These are phyloP conservation scores for Mimas tiliae DNA, from an alignment of 2,888 invertebrate genomes.

Conservation along the genomic window DNA sequence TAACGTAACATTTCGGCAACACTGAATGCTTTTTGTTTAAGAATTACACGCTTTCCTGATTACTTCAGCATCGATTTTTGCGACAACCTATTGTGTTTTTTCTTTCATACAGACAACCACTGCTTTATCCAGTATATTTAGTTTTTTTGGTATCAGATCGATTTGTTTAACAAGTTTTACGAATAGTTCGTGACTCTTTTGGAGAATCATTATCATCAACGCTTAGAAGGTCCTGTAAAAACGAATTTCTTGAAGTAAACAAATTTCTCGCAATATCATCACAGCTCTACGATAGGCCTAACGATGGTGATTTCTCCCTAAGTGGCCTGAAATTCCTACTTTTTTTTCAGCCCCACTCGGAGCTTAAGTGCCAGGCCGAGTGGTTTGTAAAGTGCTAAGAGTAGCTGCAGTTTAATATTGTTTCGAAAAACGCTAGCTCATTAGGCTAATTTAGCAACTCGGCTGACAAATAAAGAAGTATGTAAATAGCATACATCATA, in stretches of 20 bases:
- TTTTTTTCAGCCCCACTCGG: background rate
- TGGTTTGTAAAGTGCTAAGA: too few species aligned
- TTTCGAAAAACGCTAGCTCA: background rate
- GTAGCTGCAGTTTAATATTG: background rate
- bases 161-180: background rate
- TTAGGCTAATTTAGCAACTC: background rate
- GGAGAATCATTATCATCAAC: too few species aligned
- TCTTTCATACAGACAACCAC: background rate
- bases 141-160: background rate
- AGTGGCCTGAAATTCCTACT: background rate
- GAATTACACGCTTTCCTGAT: slow-evolving; percentile 14
- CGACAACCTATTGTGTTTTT: slow-evolving; percentile 12
- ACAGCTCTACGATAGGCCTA: too few species aligned
- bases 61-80: slow-evolving; percentile 9
- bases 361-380: background rate
- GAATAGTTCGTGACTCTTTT: too few species aligned
- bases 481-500: too few species aligned
- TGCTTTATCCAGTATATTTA: background rate
- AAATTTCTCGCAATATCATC: background rate
- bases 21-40: background rate
- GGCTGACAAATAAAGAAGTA: background rate
- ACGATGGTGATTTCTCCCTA: background rate
- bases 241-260: too few species aligned
- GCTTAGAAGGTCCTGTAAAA: too few species aligned
- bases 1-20: background rate